Evolutionary conservation across 2,888 invertebrate genomes (phyloP).

Genomic region (Callyntrura guangdongensis): DNA sequence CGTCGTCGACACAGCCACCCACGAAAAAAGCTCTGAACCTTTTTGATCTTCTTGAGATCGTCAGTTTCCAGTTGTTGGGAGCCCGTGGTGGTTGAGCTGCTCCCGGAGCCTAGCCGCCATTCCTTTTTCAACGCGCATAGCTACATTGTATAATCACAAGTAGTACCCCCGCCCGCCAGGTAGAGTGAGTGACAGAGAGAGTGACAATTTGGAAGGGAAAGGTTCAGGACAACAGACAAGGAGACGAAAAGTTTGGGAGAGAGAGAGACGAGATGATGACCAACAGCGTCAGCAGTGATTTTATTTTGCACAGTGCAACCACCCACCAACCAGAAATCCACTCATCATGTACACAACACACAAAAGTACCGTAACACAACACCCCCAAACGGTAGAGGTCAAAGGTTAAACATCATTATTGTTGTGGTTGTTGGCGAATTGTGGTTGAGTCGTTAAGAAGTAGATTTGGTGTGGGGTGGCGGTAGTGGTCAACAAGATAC

Average conservation of each 20-base stretch:
- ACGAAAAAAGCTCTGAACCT: conserved; percentile 95
- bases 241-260: too few species aligned
- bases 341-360: conserved; percentile 59
- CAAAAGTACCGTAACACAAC: too few species aligned
- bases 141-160: conserved; percentile 86
- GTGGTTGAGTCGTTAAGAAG: conserved; percentile 59
- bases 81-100: conserved; percentile 80
- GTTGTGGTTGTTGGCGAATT: not conserved
- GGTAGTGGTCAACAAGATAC: conserved; percentile 18
- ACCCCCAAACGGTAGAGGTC: too few species aligned
- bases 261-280: conserved; percentile 50
- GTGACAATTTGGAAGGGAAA: not conserved
- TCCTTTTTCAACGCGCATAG: conserved; percentile 93
- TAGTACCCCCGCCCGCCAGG: conserved; percentile 55
- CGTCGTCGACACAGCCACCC: conserved; percentile 96
- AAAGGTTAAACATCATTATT: too few species aligned
- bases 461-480: conserved; percentile 61
- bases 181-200: not conserved
- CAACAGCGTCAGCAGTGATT: conserved; percentile 31
- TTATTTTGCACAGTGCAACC: conserved; percentile 47
- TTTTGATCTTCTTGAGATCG: conserved; percentile 95
- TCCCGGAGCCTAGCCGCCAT: conserved; percentile 88
- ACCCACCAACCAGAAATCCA: conserved; percentile 44
- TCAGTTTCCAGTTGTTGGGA: conserved; percentile 88
- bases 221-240: conserved; percentile 7